These are phyloP conservation scores for Meteorus colon DNA, from an alignment of 2,888 invertebrate species.

Conservation along the genomic window DNA sequence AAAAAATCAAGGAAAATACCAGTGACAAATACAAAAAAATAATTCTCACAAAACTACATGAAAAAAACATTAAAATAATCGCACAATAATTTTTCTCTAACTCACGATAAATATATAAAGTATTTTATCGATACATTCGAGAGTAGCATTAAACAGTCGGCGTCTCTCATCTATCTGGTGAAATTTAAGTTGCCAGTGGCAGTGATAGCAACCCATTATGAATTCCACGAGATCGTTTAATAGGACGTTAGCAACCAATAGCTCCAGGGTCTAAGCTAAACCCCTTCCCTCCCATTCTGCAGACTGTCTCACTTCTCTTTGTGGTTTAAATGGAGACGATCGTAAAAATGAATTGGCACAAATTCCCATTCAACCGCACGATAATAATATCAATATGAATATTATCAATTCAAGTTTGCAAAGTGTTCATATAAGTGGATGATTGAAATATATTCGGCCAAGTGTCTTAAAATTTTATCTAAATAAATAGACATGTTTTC, in stretches of 20 bases:
- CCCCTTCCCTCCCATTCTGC: background rate
- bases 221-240: constrained; percentile 34
- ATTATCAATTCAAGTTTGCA: constrained; percentile 26
- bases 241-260: constrained; percentile 29
- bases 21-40: background rate
- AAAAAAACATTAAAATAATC: too few species aligned
- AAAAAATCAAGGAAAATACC: background rate
- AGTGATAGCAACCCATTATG: constrained; percentile 33
- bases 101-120: background rate
- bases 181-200: constrained; percentile 17
- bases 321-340: constrained; percentile 33
- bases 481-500: background rate
- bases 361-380: constrained; percentile 38
- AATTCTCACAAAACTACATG: background rate
- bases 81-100: background rate
- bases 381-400: constrained; percentile 36
- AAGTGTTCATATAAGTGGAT: constrained; percentile 1
- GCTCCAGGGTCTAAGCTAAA: constrained; percentile 19
- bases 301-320: constrained; percentile 20
- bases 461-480: background rate
- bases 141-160: background rate
- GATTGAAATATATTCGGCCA: constrained; percentile 27
- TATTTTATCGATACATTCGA: background rate
- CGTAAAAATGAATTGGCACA: constrained; percentile 42
- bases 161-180: background rate